Evolutionary conservation across 2,888 invertebrate species (phyloP).

Genomic region (Lasioglossum lativentre): DNA sequence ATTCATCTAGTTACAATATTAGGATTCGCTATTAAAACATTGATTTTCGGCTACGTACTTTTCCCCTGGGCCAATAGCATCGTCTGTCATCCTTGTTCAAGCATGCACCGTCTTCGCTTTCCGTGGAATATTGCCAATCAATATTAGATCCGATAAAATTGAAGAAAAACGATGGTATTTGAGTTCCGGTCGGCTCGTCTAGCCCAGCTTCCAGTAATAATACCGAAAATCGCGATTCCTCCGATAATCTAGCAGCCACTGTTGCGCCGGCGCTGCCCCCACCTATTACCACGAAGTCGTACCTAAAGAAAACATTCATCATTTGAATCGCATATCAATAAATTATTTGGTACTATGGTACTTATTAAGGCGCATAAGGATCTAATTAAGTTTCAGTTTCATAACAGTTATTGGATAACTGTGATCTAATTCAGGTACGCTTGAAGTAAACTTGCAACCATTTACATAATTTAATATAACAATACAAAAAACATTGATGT

Average conservation of each 20-base stretch:
- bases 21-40: neutral
- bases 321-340: neutral
- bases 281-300: constrained; percentile 92
- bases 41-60: constrained; percentile 85
- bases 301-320: constrained; percentile 78
- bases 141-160: constrained; percentile 94
- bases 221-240: constrained; percentile 90
- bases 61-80: constrained; percentile 95
- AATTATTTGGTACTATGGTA: too few species aligned
- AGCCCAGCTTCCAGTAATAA: constrained; percentile 92
- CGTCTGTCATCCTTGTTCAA: constrained; percentile 89
- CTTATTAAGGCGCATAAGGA: too few species aligned
- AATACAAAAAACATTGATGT: too few species aligned
- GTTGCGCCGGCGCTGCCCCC: constrained; percentile 91
- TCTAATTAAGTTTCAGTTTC: too few species aligned
- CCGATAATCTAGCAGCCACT: constrained; percentile 90
- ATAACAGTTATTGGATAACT: too few species aligned
- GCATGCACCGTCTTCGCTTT: constrained; percentile 92
- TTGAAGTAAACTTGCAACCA: too few species aligned
- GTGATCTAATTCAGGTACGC: too few species aligned
- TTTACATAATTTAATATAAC: too few species aligned
- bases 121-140: constrained; percentile 95
- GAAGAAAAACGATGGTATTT: constrained; percentile 95
- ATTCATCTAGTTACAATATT: too few species aligned
- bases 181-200: constrained; percentile 94